A percentile compares a stretch with the other conserved stretches of the same genome.
These are phyloP conservation scores for Panopea generosa DNA, from an alignment of 2,888 invertebrate species.

Conservation along the genomic window DNA sequence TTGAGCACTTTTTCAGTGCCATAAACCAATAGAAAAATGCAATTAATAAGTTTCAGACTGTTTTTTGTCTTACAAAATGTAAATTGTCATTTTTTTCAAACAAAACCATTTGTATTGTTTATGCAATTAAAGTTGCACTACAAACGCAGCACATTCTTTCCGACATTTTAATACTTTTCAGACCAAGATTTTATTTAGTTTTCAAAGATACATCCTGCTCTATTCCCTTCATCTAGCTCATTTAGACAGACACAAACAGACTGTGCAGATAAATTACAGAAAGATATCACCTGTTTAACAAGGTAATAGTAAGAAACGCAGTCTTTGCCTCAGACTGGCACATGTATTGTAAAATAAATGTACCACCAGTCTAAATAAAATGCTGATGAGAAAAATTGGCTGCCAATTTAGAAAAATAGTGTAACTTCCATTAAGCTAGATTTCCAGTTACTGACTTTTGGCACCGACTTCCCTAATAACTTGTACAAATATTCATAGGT, in stretches of 20 bases:
- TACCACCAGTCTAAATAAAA: not conserved
- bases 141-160: no score
- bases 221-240: not conserved
- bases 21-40: no score
- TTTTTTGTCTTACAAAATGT: no score
- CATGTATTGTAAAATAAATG: slow-evolving; percentile 1
- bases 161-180: no score
- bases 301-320: not conserved
- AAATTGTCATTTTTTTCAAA: no score
- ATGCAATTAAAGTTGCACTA: no score
- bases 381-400: not conserved
- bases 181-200: not conserved
- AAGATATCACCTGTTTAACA: not conserved
- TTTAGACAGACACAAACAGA: slow-evolving; percentile 3
- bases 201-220: not conserved
- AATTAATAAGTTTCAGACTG: no score
- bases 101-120: no score
- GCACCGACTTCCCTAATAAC: not conserved
- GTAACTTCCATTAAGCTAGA: not conserved
- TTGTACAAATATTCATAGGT: slow-evolving; percentile 41
- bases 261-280: slow-evolving; percentile 1
- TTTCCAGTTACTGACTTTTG: no score
- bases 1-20: no score
- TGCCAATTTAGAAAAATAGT: not conserved
- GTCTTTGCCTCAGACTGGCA: not conserved